phyloP scores from a whole-genome alignment of 2,113 vertebrate species.

The Eulemur rufifrons region DNA sequence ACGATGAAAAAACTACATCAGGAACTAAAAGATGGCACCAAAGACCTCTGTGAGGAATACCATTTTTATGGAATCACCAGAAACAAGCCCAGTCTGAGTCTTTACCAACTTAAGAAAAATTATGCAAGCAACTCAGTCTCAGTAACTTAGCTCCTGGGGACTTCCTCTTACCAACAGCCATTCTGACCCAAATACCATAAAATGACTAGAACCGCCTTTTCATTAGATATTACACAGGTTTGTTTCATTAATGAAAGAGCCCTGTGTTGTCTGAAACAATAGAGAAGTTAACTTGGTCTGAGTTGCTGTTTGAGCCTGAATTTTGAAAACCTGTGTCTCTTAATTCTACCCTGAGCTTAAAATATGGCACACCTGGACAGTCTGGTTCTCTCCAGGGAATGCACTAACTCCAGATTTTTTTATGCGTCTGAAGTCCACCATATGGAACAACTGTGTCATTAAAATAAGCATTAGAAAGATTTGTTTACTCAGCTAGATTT shows the following conservation, averaged over 20 bases:
- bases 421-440: slow-evolving; percentile 76
- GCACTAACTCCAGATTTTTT: slow-evolving; percentile 60
- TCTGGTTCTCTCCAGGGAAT: slow-evolving; percentile 71
- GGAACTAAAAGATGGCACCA: neutral
- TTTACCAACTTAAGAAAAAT: slow-evolving; percentile 21
- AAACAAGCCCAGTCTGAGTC: neutral
- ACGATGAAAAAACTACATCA: neutral
- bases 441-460: slow-evolving; percentile 78
- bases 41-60: neutral
- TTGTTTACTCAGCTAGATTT: slow-evolving; percentile 75
- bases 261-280: slow-evolving; percentile 30
- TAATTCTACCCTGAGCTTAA: slow-evolving; percentile 59
- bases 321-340: slow-evolving; percentile 67
- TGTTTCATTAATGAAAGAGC: slow-evolving; percentile 36
- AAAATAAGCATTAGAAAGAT: slow-evolving; percentile 79
- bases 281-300: slow-evolving; percentile 4
- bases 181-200: neutral
- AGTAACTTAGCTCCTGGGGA: neutral
- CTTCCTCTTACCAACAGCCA: slow-evolving; percentile 19
- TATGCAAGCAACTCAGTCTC: neutral
- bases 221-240: neutral
- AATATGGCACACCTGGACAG: slow-evolving; percentile 76
- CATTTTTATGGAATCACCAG: neutral
- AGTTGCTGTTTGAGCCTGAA: slow-evolving; percentile 53
- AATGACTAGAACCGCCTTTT: slow-evolving; percentile 23